phyloP scores from a whole-genome alignment of 2,888 invertebrate genomes.

The Incurvaria masculella region DNA sequence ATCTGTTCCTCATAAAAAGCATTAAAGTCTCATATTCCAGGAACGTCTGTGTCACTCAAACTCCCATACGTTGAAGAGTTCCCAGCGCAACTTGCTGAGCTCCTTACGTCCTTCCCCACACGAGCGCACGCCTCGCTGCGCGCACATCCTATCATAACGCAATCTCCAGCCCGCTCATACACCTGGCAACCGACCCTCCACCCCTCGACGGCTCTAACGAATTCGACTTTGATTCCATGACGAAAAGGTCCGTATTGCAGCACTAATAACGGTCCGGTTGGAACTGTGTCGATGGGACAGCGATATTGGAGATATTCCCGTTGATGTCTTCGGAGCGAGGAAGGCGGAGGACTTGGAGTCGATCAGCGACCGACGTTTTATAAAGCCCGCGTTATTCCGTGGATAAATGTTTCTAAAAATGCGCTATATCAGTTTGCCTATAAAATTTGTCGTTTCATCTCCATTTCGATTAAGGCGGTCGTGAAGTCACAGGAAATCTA shows the following conservation, averaged over 20 bases:
- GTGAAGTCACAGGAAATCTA: too few species aligned
- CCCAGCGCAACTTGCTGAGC: background rate
- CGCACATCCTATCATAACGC: slow-evolving; percentile 55
- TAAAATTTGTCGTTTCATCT: too few species aligned
- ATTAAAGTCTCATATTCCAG: too few species aligned
- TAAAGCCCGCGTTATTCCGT: slow-evolving; percentile 35
- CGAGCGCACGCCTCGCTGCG: slow-evolving; percentile 35
- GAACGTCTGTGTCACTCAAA: too few species aligned
- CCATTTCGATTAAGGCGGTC: too few species aligned
- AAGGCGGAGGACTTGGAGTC: slow-evolving; percentile 48
- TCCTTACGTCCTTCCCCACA: background rate
- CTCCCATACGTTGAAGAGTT: too few species aligned
- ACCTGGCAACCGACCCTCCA: too few species aligned
- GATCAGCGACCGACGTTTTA: slow-evolving; percentile 42
- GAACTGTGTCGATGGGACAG: background rate
- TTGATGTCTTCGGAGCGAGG: slow-evolving; percentile 48
- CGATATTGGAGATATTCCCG: slow-evolving; percentile 27
- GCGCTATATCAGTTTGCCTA: background rate
- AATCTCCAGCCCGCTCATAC: slow-evolving; percentile 31
- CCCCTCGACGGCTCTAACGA: too few species aligned
- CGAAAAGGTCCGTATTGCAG: too few species aligned
- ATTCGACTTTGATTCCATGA: too few species aligned
- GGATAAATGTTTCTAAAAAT: slow-evolving; percentile 18
- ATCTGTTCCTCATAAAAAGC: too few species aligned
- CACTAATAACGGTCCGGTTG: too few species aligned